Conservation (phyloP, 2,113 vertebrate species). For the Tapirus terrestris region DNA sequence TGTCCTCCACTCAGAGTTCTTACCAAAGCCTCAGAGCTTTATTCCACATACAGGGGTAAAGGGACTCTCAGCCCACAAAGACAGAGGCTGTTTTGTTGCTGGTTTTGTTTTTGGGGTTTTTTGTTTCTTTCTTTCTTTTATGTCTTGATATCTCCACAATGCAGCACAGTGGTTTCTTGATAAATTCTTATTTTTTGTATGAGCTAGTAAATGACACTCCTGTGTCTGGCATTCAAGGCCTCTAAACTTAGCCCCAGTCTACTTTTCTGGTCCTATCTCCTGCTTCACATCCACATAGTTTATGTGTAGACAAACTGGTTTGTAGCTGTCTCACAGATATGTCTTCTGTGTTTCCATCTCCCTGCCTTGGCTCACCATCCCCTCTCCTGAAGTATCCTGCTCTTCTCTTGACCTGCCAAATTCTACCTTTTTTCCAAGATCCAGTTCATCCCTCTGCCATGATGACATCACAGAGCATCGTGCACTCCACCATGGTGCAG, state of each 20-base stretch:
- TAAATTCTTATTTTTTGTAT: not conserved
- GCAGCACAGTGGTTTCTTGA: not conserved
- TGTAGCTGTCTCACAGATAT: not conserved
- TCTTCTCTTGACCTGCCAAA: not conserved
- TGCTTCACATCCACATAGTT: not conserved
- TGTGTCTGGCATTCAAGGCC: not conserved
- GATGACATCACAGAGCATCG: not conserved
- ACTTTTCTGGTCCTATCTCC: not conserved
- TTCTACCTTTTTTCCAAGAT: not conserved
- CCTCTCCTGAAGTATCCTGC: not conserved
- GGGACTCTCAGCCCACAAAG: not conserved
- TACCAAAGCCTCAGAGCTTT: not conserved
- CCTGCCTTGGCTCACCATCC: not conserved
- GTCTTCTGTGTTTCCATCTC: not conserved
- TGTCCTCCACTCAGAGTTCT: no score
- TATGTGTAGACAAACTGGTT: not conserved
- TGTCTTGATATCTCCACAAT: not conserved
- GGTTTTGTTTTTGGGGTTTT: not conserved
- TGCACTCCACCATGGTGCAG: rapidly evolving
- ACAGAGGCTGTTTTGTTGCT: not conserved
- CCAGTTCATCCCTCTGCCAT: not conserved
- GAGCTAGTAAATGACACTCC: not conserved
- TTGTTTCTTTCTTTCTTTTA: not conserved
- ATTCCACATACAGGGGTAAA: no score
- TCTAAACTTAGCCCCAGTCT: not conserved